Conservation (phyloP, 1,140 invertebrate genomes). For the Zaprionus africanus region DNA sequence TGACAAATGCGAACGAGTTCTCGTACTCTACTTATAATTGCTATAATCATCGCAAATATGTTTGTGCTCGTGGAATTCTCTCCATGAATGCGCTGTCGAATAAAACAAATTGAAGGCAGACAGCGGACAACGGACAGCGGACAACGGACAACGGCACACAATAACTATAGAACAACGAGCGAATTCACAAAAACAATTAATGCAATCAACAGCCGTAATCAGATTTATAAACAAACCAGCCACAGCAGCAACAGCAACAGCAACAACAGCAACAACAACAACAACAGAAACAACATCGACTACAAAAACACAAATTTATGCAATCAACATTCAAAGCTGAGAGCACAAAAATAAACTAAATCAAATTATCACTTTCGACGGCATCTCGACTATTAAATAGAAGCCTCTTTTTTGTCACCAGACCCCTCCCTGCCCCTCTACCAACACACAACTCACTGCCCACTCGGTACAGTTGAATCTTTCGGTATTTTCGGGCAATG, state of each 20-base stretch:
- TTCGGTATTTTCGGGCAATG: not conserved
- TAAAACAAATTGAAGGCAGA: conserved; percentile 27
- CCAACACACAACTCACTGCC: not conserved
- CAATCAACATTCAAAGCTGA: conserved; percentile 22
- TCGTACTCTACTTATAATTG: conserved; percentile 20
- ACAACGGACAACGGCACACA: not conserved
- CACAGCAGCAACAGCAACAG: conserved; percentile 4
- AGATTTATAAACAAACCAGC: conserved; percentile 42
- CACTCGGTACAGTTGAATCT: not conserved
- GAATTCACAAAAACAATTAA: conserved; percentile 55
- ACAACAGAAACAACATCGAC: not conserved
- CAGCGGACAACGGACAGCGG: conserved; percentile 10
- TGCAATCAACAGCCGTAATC: conserved; percentile 57
- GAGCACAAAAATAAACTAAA: conserved; percentile 36
- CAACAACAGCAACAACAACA: not conserved
- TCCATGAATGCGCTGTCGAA: conserved; percentile 4
- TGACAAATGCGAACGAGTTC: conserved; percentile 5
- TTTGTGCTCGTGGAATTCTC: not conserved
- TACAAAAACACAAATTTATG: conserved; percentile 28
- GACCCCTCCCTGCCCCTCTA: not conserved
- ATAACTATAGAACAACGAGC: conserved; percentile 22
- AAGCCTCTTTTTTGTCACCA: conserved; percentile 4
- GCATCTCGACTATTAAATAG: conserved; percentile 10
- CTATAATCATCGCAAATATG: conserved; percentile 23
- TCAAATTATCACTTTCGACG: conserved; percentile 43